These are phyloP conservation scores for Bursaphelenchus okinawaensis DNA, from an alignment of 2,888 invertebrate genomes.

Conservation along the genomic window DNA sequence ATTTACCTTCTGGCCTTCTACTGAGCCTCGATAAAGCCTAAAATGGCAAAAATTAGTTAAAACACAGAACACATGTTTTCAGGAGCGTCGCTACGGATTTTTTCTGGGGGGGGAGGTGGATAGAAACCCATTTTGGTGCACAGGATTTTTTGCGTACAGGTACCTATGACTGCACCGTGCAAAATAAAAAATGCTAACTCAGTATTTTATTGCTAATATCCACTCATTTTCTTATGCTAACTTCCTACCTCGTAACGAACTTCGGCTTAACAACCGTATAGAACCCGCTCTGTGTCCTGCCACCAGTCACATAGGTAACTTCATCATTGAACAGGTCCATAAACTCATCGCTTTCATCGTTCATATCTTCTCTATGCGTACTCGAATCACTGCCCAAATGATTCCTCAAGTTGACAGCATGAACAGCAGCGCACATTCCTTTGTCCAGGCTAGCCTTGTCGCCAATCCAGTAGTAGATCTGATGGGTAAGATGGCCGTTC, in stretches of 20 bases:
- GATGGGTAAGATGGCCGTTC: conserved; percentile 75
- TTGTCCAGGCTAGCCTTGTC: conserved; percentile 78
- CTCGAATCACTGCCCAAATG: conserved; percentile 73
- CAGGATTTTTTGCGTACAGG: too few species aligned
- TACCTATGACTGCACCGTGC: too few species aligned
- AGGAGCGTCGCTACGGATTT: too few species aligned
- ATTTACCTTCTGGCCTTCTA: conserved; percentile 58
- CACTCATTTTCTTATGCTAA: too few species aligned
- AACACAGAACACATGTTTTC: neutral
- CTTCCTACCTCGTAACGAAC: conserved; percentile 36
- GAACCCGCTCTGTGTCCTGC: conserved; percentile 93
- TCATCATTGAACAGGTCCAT: conserved; percentile 81
- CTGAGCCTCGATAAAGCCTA: conserved; percentile 50
- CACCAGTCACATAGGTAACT: conserved; percentile 91
- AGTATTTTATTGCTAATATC: too few species aligned
- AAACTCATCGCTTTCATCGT: conserved; percentile 93
- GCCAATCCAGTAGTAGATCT: conserved; percentile 99
- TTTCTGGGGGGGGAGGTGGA: too few species aligned
- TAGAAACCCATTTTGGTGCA: too few species aligned
- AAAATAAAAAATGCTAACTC: too few species aligned
- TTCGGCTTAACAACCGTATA: conserved; percentile 71
- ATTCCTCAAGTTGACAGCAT: conserved; percentile 94
- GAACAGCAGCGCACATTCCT: conserved; percentile 91
- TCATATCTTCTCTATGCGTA: conserved; percentile 91
- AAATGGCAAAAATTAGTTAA: conserved; percentile 1